Base-by-base conservation (phyloP, 92 coral and sea anemone genomes). In the Actinostola sp. region DNA sequence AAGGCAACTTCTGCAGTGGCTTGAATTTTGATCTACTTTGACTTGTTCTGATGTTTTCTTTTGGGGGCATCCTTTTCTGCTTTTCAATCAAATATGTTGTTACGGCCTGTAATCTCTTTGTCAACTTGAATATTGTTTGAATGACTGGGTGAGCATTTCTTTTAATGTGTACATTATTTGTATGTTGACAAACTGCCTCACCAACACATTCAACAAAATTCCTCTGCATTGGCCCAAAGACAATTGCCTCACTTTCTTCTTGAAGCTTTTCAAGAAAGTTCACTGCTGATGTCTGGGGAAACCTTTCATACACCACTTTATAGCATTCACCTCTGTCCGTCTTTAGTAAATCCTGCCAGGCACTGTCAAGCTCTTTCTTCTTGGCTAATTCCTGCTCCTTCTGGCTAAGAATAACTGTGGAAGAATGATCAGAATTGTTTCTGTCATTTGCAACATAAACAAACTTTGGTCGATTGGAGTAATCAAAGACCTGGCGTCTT, bases 391-490 rank as follows among this genome's bases (percentile, higher is more conserved):
- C 3, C 6, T 20, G 31, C 25, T 1, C 31, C 60, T 20, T 24
- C 60, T n/a, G n/a, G n/a, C n/a, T n/a, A n/a, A n/a, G n/a, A n/a
- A n/a, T n/a, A n/a, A n/a, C n/a, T n/a, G n/a, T n/a, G n/a, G n/a
- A n/a, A n/a, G n/a, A n/a, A 43, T 43, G 9, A 43, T 9, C 17
- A 17, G 49, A 43, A 9, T 8, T 7, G 10, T 26, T 0, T 49
- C 69, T 36, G 25, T 83, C 88, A 44, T 84, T 84, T 4, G 66
- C 68, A 12, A 84, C 41, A n/a, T 61, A 78, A 25, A 84, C 78
- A 15, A 84, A 58, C 67, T 68, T 84, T 1, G 89, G 89, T 11
- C 89, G 73, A 31, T 55, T 34, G 15, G 84, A 46, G 53, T 60
- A 84, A 32, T 84, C 71, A 48, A 63, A 77, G 30, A 41, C 70